Evolutionary conservation across 2,113 vertebrate genomes (phyloP), one percentile per base, ranked within the genome.

Genomic region (Bambusicola thoracicus): DNA sequence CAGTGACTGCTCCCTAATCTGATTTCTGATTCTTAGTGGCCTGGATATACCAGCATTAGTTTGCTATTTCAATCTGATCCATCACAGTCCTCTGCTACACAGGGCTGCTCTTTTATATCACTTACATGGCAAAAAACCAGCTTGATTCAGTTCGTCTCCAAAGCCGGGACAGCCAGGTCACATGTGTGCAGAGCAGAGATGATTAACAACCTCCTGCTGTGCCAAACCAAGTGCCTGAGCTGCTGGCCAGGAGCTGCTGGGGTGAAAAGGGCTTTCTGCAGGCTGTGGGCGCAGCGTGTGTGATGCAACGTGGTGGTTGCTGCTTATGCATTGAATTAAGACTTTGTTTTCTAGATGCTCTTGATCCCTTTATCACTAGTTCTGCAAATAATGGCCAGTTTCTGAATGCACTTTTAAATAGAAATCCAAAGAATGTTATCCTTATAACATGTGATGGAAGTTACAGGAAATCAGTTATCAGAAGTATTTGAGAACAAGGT

Each of bases 1-100:
- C 73, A 88, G 92, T 89, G 89, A 89, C 91, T 89, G 91, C 89
- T 88, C 13, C 18, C 38, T 96, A 95, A 96, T 92, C 95, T 96
- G 93, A 91, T 95, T 95, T 84, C 85, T 96, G 63, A 95, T 90
- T 87, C 92, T 94, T 93, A 89, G 70, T 80, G 55, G 85, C 93
- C 91, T 82, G 82, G 91, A 92, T 92, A 90, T 92, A 77, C 80
- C 65, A 96, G 96, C 73, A 94, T 97, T 97, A 94, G 88, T 93
- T 94, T 96, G 88, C 96, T 97, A 91, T 96, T 96, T 97, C 95
- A 85, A 88, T 92, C 81, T 93, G 88, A 94, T 93, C 94, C 96
- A 91, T 92, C 69, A 41, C 61, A 95, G 84, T 91, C 82, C 68
- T 81, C 38, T 87, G 63, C 81, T 85, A 21, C 36, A 34, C 40